phyloP scores from a whole-genome alignment of 2,113 vertebrate genomes.

The Cardinalis cardinalis region DNA sequence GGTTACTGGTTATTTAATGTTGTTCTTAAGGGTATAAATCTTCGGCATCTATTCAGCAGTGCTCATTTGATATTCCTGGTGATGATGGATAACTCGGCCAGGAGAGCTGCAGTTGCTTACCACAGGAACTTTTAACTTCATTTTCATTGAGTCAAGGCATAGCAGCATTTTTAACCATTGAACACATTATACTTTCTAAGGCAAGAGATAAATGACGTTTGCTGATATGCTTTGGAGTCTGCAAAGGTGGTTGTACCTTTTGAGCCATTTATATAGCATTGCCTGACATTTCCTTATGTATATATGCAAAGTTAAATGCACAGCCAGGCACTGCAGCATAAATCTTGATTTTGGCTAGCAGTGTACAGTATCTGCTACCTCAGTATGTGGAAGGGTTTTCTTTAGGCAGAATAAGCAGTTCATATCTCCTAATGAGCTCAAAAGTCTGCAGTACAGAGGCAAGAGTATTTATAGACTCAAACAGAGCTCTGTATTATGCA shows the following conservation, averaged over 20 bases:
- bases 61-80: neutral
- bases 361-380: neutral
- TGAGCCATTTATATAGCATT: neutral
- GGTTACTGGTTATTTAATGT: neutral
- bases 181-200: neutral
- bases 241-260: neutral
- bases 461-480: constrained; percentile 28
- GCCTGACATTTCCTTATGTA: neutral
- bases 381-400: neutral
- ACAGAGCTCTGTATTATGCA: constrained; percentile 27
- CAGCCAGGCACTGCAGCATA: neutral
- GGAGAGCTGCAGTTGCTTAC: neutral
- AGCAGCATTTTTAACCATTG: neutral
- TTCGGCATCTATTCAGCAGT: neutral
- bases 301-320: neutral
- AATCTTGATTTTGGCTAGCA: neutral
- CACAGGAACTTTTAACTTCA: neutral
- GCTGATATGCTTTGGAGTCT: neutral
- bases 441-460: neutral
- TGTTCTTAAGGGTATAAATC: neutral
- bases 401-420: neutral
- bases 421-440: neutral
- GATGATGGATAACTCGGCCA: neutral
- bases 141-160: neutral
- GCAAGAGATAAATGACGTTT: neutral